Evolutionary conservation across 2,797 vertebrate species (phyloP).

Genomic region (Coregonus ussuriensis): DNA sequence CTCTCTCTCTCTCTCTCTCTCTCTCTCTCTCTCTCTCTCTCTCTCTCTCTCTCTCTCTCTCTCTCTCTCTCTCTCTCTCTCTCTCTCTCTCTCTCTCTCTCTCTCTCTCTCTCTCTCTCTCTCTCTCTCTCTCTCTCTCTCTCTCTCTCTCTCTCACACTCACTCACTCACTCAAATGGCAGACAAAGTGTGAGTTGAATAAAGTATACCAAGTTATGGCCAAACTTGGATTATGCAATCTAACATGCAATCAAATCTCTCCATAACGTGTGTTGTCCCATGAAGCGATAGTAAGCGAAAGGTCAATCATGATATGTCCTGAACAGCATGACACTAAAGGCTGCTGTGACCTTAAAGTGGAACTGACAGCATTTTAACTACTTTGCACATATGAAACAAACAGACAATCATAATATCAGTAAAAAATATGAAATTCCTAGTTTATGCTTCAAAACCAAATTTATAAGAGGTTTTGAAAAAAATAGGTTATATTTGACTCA

Average conservation of each 20-base stretch:
- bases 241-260: conserved; percentile 39
- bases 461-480: no score
- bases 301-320: conserved; percentile 63
- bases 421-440: no score
- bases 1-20: no score
- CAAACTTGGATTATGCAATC: conserved; percentile 38
- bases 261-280: conserved; percentile 40
- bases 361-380: no score
- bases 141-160: neutral
- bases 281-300: conserved; percentile 61
- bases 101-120: no score
- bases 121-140: neutral
- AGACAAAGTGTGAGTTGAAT: neutral
- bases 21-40: neutral
- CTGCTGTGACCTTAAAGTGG: conserved; percentile 59
- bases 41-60: no score
- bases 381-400: no score
- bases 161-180: conserved; percentile 10
- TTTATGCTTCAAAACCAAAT: no score
- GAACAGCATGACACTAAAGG: conserved; percentile 58
- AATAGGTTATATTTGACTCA: no score
- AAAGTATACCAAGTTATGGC: conserved; percentile 25
- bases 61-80: no score
- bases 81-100: no score
- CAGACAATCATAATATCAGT: no score